Evolutionary conservation across 64 coral and sea anemone species (phyloP), one percentile per base, ranked within the genome.

Genomic region (Dendrophyllia cribrosa): DNA sequence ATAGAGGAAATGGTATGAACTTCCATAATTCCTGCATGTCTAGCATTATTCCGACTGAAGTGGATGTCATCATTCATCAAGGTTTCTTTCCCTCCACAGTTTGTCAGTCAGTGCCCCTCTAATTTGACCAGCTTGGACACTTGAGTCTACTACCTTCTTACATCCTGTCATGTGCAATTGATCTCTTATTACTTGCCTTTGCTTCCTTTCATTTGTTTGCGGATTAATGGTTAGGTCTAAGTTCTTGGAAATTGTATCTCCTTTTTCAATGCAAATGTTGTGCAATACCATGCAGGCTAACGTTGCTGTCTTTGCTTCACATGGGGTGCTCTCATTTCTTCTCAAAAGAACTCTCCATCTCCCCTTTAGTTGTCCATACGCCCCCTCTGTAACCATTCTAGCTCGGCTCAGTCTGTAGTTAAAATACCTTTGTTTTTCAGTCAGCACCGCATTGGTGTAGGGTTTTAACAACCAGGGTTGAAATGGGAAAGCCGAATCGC

Each of bases 281-380:
- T 86, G 83, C 55, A 86, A 70, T 70, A 86, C 83, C 34, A 86
- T 70, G 70, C 83, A 86, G 21, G 83, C 83, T 52, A 86, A 63
- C 51, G 83, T 86, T 71, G 83, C 20, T 86, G 83, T 86, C 23
- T 86, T 86, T 8, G 52, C 55, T 86, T 86, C 45, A 72, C n/a
- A 66, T 23, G 66, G 66, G 50, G 14, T 9, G 70, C 83, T 72
- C 70, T 86, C 83, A 50, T 70, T 55, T 72, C 70, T 86, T 34
- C 83, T 86, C 45, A 47, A 70, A 55, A 86, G 63, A 16, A 86
- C 83, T 20, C 83, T 49, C 83, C 83, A 86, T 34, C 83, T 70
- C 70, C 83, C 83, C 52, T 86, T 86, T 15, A 70, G 66, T 72
- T 86, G 83, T 22, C 83, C 83, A 86, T 86, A 86, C 12, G 49